phyloP scores from a whole-genome alignment of 2,797 vertebrate genomes.

The Lagorchestes hirsutus region DNA sequence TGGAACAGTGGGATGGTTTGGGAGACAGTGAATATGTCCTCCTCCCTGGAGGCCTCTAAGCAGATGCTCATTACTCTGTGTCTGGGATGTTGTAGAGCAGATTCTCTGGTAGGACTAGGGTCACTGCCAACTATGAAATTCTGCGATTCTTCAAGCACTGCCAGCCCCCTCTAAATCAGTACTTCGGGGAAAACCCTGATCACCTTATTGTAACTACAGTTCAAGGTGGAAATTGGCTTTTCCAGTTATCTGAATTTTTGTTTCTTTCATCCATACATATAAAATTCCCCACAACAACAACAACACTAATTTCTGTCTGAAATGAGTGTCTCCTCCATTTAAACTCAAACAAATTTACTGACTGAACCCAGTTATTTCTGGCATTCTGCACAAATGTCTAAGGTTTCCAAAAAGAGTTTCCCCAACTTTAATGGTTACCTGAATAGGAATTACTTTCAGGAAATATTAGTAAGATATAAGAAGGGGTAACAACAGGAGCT shows the following conservation, averaged over 20 bases:
- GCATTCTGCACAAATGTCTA: conserved; percentile 1
- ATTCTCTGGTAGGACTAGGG: neutral
- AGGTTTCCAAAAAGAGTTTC: conserved; percentile 14
- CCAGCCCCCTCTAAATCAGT: neutral
- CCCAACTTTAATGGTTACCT: neutral
- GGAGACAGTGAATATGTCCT: neutral
- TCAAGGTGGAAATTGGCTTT: neutral
- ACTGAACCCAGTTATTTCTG: neutral
- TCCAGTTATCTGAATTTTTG: conserved; percentile 21
- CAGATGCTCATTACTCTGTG: neutral
- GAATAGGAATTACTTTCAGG: conserved; percentile 7
- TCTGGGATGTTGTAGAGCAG: neutral
- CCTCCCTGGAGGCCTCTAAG: neutral
- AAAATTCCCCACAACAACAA: conserved; percentile 41
- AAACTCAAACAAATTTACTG: neutral
- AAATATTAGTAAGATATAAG: conserved; percentile 1
- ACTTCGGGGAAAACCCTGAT: neutral
- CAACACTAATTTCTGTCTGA: neutral
- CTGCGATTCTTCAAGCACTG: neutral
- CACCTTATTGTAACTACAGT: neutral
- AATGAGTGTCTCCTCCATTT: neutral
- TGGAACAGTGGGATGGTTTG: neutral
- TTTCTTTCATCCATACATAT: conserved; percentile 16
- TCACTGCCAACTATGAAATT: neutral
- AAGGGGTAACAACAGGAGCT: neutral